Conservation (phyloP, 30 jellyfish, hydroid and myxozoan genomes). For the Chrysaora quinquecirrha region DNA sequence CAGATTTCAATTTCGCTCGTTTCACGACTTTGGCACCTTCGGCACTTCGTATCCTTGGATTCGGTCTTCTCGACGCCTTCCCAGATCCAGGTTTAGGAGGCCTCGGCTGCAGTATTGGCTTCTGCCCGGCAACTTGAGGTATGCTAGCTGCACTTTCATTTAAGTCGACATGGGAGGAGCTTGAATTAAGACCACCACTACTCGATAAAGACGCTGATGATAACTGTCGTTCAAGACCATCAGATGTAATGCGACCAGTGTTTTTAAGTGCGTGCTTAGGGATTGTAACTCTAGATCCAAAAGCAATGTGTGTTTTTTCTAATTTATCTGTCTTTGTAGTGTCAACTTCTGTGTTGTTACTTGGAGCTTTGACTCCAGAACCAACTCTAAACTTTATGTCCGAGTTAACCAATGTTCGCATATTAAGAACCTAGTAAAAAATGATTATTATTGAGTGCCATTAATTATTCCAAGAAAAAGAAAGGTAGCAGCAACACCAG, state of each 20-base stretch:
- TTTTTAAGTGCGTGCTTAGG: slow-evolving; percentile 49
- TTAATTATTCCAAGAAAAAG: too few species aligned
- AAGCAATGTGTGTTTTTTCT: slow-evolving; percentile 84
- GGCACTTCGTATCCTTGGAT: slow-evolving; percentile 81
- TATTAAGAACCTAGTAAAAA: slow-evolving; percentile 38
- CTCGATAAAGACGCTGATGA: slow-evolving; percentile 30
- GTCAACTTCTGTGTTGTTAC: slow-evolving; percentile 12
- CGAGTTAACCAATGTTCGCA: slow-evolving; percentile 30
- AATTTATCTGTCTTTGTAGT: slow-evolving; percentile 21
- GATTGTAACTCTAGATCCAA: slow-evolving; percentile 80
- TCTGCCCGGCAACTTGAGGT: slow-evolving; percentile 59
- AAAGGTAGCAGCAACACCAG: too few species aligned
- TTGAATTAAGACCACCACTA: slow-evolving; percentile 30
- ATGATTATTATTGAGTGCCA: too few species aligned
- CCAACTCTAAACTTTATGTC: slow-evolving; percentile 57
- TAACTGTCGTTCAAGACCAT: slow-evolving; percentile 41
- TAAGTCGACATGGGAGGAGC: slow-evolving; percentile 19
- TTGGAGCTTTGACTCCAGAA: slow-evolving; percentile 30
- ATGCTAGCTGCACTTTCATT: slow-evolving; percentile 40
- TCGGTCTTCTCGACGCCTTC: slow-evolving; percentile 56
- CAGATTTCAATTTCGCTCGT: slow-evolving; percentile 46
- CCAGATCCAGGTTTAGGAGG: slow-evolving; percentile 87
- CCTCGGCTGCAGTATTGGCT: slow-evolving; percentile 77
- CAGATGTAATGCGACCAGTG: not conserved
- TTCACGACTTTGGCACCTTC: slow-evolving; percentile 52